Evolutionary conservation across 1,140 invertebrate species (phyloP).

Genomic region (Cataglyphis hispanica): DNA sequence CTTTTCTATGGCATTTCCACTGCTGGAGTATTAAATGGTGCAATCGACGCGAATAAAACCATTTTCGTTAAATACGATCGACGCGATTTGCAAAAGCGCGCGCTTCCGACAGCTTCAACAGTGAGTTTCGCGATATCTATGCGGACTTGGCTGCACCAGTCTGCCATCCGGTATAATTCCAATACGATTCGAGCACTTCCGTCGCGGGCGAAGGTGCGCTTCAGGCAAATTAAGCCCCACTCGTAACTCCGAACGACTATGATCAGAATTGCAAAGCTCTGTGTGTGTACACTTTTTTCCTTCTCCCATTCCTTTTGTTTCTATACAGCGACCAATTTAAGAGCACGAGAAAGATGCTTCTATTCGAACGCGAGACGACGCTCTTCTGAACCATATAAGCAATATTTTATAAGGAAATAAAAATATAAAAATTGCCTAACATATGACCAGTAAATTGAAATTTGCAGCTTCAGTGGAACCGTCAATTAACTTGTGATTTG

Average conservation of each 20-base stretch:
- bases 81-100: constrained; percentile 37
- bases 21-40: constrained; percentile 39
- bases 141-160: neutral
- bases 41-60: constrained; percentile 53
- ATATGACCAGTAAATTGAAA: neutral
- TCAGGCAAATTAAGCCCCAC: constrained; percentile 66
- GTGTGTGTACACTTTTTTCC: constrained; percentile 17
- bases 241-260: constrained; percentile 53
- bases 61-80: constrained; percentile 51
- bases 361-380: neutral
- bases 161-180: constrained; percentile 31
- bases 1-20: constrained; percentile 16
- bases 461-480: neutral
- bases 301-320: neutral
- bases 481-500: neutral
- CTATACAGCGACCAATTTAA: neutral
- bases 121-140: constrained; percentile 33
- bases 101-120: constrained; percentile 14
- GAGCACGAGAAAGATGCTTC: neutral
- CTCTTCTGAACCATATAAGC: neutral
- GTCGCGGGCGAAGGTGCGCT: constrained; percentile 9
- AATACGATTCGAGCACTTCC: constrained; percentile 47
- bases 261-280: constrained; percentile 72
- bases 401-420: neutral
- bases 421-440: neutral